Evolutionary conservation across 2,797 vertebrate genomes (phyloP).

Genomic region (Acridotheres tristis): DNA sequence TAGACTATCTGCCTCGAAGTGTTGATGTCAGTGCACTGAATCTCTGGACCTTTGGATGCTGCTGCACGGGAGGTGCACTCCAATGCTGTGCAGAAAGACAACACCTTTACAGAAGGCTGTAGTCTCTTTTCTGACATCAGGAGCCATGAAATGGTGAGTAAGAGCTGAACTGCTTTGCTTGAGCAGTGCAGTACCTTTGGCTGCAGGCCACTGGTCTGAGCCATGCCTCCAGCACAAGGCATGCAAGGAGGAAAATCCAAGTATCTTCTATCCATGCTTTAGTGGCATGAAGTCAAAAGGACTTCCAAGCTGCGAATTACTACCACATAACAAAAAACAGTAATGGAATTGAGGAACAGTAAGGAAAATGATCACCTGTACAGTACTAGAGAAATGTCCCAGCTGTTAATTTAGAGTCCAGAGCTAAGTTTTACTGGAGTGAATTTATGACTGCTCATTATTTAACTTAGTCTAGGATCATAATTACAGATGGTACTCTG

Average conservation of each 20-base stretch:
- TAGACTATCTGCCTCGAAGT: not conserved
- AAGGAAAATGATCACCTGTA: not conserved
- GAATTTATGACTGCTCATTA: conserved; percentile 66
- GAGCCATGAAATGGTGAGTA: not conserved
- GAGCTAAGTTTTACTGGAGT: conserved; percentile 45
- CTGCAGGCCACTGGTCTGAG: not conserved
- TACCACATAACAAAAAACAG: not conserved
- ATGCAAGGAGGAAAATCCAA: not conserved
- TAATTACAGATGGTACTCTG: conserved; percentile 66
- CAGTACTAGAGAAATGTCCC: conserved; percentile 23
- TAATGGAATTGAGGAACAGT: not conserved
- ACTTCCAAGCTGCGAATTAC: not conserved
- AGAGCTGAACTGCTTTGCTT: not conserved
- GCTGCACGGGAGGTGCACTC: not conserved
- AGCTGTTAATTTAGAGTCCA: conserved; percentile 45
- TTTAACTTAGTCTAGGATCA: conserved; percentile 54
- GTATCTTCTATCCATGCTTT: not conserved
- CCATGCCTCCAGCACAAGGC: not conserved
- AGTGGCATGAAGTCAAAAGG: not conserved
- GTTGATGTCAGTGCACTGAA: not conserved
- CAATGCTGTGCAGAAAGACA: not conserved
- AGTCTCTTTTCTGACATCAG: not conserved
- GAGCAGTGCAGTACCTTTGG: not conserved
- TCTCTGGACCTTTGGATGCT: not conserved
- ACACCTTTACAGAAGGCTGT: not conserved